Evolutionary conservation across 2,888 invertebrate species (phyloP), one percentile per base, ranked within the genome.

Genomic region (Pycnomerus fuliginosus): DNA sequence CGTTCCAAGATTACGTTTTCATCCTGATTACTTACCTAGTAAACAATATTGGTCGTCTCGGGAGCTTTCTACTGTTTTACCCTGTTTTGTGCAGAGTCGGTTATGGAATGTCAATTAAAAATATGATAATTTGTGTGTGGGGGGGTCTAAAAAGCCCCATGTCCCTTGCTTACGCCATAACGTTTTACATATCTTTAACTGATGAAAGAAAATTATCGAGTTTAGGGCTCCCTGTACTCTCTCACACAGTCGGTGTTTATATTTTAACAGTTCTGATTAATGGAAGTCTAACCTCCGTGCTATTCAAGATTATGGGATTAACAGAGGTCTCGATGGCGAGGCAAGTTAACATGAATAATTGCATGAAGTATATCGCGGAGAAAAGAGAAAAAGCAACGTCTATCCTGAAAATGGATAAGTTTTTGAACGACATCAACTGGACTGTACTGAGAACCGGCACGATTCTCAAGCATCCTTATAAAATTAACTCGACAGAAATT

Each of bases 341-440:
- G 14, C 23, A 23, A 13, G 16, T 38, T 8, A 38, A 29, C 10
- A 38, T 38, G 38, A 38, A 38, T 30, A 30, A 13, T 16, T 38
- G 38, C 22, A 38, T 38, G 30, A 29, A 22, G 7, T 12, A 14
- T 5, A 38, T 38, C 11, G 15, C 14, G 1, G 13, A 20, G 16
- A 22, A 12, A 10, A 38, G 38, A 30, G 38, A 27, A 14, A 20
- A 14, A 15, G 24, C 23, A 11, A 38, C 30, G 7, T 29, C 38
- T 7, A 38, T 38, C 4, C 15, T 38, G 11, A 38, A 30, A 29
- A 38, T 30, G 38, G 38, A 38, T 16, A 20, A 24, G 38, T 37
- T 38, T 23, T 24, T 38, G 7, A 20, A 17, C 2, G 38, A 38
- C 8, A 22, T 30, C 2, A 30, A 38, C 16, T 38, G 38, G 38